These are phyloP conservation scores for Microplitis deprimator DNA, from an alignment of 2,888 invertebrate genomes.

Conservation along the genomic window DNA sequence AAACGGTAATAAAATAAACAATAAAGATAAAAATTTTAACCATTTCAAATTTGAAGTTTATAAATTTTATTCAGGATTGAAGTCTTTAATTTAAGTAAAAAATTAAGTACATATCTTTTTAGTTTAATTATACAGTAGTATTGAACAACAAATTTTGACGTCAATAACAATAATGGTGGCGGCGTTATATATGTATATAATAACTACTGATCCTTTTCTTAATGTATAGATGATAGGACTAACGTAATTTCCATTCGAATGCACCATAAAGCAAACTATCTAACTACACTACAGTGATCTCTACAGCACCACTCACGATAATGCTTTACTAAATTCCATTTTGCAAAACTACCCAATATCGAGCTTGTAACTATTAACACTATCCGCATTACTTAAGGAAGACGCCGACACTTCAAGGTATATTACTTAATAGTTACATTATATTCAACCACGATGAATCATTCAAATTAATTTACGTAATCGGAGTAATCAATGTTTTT, in stretches of 20 bases:
- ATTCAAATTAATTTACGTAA: neutral
- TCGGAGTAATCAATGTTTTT: too few species aligned
- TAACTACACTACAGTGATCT: conserved; percentile 52
- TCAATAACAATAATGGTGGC: too few species aligned
- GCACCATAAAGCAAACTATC: conserved; percentile 42
- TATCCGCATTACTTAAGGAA: neutral
- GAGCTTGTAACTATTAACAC: neutral
- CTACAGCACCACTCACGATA: conserved; percentile 54
- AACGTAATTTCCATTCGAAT: conserved; percentile 30
- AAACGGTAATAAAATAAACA: too few species aligned
- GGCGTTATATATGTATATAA: neutral
- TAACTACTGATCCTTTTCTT: neutral
- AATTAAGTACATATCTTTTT: too few species aligned
- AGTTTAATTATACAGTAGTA: too few species aligned
- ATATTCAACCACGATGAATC: neutral
- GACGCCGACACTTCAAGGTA: neutral
- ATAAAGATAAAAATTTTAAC: too few species aligned
- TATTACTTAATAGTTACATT: neutral
- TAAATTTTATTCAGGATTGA: too few species aligned
- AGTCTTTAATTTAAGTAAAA: too few species aligned
- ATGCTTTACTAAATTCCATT: conserved; percentile 49
- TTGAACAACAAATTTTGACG: too few species aligned
- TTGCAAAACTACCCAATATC: conserved; percentile 26
- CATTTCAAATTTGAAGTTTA: too few species aligned
- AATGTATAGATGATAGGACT: conserved; percentile 1